phyloP scores from a whole-genome alignment of 2,797 vertebrate species.

The Falco biarmicus region DNA sequence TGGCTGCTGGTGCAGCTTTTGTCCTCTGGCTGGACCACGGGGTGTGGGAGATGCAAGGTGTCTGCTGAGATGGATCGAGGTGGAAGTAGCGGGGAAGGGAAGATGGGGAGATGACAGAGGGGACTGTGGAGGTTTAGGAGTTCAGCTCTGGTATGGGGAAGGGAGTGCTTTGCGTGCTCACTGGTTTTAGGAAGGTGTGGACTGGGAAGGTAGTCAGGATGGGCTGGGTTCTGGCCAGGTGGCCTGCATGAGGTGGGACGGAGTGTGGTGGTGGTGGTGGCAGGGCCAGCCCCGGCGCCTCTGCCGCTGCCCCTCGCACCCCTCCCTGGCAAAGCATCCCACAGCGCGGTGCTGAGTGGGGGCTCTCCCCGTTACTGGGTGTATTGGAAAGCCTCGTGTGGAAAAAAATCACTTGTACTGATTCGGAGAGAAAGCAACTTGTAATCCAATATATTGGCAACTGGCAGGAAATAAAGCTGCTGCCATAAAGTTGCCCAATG shows the following conservation, averaged over 20 bases:
- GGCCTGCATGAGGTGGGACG: fast-evolving
- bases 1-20: neutral
- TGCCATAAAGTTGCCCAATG: neutral
- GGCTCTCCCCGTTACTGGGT: fast-evolving
- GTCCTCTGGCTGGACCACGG: neutral
- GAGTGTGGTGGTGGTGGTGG: fast-evolving
- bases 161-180: fast-evolving
- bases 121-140: fast-evolving
- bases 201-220: neutral
- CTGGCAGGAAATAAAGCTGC: neutral
- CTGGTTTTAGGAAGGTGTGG: neutral
- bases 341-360: neutral
- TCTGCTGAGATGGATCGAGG: neutral
- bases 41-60: neutral
- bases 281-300: neutral
- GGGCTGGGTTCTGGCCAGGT: neutral
- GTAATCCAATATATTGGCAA: neutral
- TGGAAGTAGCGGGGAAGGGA: neutral
- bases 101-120: too few relatives aligned
- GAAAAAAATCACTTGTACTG: neutral
- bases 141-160: neutral
- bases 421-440: neutral
- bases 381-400: neutral
- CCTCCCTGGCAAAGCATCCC: neutral
- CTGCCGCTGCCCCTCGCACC: neutral